A percentile compares a stretch with the other conserved stretches of the same genome.
Evolutionary conservation across 2,113 vertebrate genomes (phyloP).

Genomic region (Chiloscyllium plagiosum): DNA sequence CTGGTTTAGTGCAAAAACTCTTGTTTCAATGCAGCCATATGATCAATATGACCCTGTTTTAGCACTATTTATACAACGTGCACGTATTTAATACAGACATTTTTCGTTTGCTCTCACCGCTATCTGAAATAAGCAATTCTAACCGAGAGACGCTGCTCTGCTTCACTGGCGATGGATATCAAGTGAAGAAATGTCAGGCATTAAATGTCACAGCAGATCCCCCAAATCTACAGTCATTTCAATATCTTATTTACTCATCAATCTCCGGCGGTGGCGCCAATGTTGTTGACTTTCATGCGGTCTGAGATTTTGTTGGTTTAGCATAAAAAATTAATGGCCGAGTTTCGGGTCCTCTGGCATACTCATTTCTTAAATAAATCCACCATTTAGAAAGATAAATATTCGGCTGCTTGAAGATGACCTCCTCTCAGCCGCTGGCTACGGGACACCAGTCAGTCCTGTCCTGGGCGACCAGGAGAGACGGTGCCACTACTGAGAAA

Average conservation of each 20-base stretch:
- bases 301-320: slow-evolving; percentile 37
- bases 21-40: background rate
- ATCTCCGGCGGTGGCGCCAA: slow-evolving; percentile 20
- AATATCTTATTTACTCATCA: slow-evolving; percentile 38
- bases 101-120: background rate
- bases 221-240: slow-evolving; percentile 36
- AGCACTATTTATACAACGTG: background rate
- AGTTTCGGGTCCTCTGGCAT: slow-evolving; percentile 35
- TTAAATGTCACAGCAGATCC: slow-evolving; percentile 34
- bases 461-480: background rate
- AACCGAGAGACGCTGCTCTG: slow-evolving; percentile 17
- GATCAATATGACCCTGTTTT: background rate
- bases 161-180: slow-evolving; percentile 21
- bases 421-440: background rate
- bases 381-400: slow-evolving; percentile 38
- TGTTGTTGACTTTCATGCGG: slow-evolving; percentile 36
- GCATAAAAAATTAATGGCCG: slow-evolving; percentile 34
- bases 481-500: background rate
- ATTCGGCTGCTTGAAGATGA: slow-evolving; percentile 26
- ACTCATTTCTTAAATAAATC: slow-evolving; percentile 38
- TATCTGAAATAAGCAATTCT: slow-evolving; percentile 6
- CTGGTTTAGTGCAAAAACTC: background rate
- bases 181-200: slow-evolving; percentile 32
- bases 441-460: slow-evolving; percentile 2
- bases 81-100: background rate